Conservation (phyloP, 2,888 invertebrate species). For the Oscheius sp. region DNA sequence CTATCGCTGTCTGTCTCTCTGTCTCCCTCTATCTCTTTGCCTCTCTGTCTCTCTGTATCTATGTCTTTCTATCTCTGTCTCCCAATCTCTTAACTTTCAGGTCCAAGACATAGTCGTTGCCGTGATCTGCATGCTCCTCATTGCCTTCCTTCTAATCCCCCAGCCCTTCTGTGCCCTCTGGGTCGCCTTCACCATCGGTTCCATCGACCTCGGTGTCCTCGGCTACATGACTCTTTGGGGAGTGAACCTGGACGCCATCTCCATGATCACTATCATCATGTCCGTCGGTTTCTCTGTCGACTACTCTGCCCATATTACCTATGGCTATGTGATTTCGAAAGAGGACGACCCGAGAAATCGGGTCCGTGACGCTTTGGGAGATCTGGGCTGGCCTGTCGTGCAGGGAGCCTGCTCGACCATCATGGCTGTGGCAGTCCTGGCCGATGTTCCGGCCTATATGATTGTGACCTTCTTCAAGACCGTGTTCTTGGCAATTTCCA, state of each 20-base stretch:
- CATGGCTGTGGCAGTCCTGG: constrained; percentile 85
- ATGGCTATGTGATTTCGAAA: constrained; percentile 66
- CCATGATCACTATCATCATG: constrained; percentile 83
- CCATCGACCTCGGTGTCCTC: constrained; percentile 90
- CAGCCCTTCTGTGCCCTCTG: constrained; percentile 90
- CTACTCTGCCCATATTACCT: constrained; percentile 82
- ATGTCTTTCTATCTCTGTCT: constrained; percentile 38
- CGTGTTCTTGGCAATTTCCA: constrained; percentile 73
- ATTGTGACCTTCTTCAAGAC: constrained; percentile 91
- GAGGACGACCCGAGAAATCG: constrained; percentile 56
- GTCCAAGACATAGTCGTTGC: constrained; percentile 76
- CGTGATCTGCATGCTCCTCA: constrained; percentile 90
- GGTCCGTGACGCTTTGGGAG: constrained; percentile 87
- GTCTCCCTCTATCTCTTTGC: too few relatives aligned
- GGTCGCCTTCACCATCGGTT: constrained; percentile 90
- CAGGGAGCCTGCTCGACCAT: constrained; percentile 90
- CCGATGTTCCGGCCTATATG: constrained; percentile 90
- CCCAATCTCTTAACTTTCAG: constrained; percentile 74
- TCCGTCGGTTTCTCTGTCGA: constrained; percentile 95
- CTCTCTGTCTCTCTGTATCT: not conserved
- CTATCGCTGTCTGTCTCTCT: not conserved
- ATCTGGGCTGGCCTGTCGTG: constrained; percentile 89
- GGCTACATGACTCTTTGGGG: constrained; percentile 96
- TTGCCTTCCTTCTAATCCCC: constrained; percentile 91
- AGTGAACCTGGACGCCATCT: constrained; percentile 80